Base-by-base conservation (phyloP, 2,888 invertebrate species). In the Ectemnius continuus region DNA sequence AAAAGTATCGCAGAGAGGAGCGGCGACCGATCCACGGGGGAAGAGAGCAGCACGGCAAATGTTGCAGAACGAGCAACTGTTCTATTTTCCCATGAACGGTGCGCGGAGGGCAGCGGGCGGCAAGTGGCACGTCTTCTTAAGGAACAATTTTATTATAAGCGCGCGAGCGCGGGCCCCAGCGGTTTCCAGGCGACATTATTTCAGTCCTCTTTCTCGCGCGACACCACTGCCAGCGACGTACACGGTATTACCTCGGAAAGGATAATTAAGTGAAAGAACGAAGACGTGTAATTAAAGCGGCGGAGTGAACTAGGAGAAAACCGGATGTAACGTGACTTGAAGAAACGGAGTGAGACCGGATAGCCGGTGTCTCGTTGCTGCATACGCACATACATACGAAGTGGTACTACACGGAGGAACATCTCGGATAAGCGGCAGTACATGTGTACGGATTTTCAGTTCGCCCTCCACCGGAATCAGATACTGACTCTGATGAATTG, bases 341-440 rank as follows among this genome's bases (percentile, higher is more conserved):
- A 76, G 75, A 80, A 78, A 76, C 73, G 76, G 73, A 77, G 81
- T 81, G 81, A 80, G 81, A 81, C 81, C 75, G 81, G 75, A 77
- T 75, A 70, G 62, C 6, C 59, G 67, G 65, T 59, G 65, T 74
- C 63, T 70, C 67, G 61, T 67, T 64, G 73, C 68, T 23, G 16
- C 36, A 8, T n/a, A 47, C 60, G 23, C 47, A 59, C 70, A 36
- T 36, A 36, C 36, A 36, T 36, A 11, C 23, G 23, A 23, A 23
- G 23, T 23, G 36, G 8, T 11, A 36, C 36, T 36, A 36, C 36
- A 36, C 36, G 36, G 36, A 8, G 36, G 8, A 36, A 4, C 36
- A 36, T 36, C 36, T 36, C 36, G 36, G 36, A 36, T 36, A 36
- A 36, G 36, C 36, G 36, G 36, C 11, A 11, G 36, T 11, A 36